phyloP scores from a whole-genome alignment of 2,113 vertebrate species.

The Pteropus alecto region DNA sequence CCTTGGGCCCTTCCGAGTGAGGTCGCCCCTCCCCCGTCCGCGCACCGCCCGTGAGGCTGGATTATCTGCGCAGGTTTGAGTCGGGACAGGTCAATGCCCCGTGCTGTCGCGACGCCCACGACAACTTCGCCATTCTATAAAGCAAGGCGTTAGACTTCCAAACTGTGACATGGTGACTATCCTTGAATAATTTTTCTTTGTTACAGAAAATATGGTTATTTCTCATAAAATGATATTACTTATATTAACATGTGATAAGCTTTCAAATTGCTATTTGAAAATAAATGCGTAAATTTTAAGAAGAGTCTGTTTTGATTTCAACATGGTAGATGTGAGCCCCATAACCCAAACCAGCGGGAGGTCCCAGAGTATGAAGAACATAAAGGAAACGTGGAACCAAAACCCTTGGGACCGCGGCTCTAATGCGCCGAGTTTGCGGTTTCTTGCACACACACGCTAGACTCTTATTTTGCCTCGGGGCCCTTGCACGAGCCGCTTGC shows the following conservation, averaged over 20 bases:
- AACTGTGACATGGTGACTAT: background rate
- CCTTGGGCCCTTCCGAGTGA: fast-evolving
- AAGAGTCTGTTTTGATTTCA: background rate
- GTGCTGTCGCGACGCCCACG: too few relatives aligned
- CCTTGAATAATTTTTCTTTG: background rate
- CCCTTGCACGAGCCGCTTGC: background rate
- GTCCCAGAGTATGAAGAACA: background rate
- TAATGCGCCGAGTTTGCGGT: fast-evolving
- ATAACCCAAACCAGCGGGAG: background rate
- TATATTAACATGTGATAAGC: background rate
- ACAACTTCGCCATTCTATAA: background rate
- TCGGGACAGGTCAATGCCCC: too few relatives aligned
- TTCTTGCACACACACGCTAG: fast-evolving
- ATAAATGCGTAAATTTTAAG: background rate
- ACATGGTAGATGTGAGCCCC: background rate
- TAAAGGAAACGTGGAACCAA: fast-evolving
- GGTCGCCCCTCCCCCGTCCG: background rate
- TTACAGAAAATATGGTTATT: background rate
- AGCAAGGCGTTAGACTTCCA: background rate
- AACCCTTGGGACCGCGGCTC: fast-evolving
- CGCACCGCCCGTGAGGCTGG: background rate
- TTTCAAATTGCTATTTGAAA: background rate
- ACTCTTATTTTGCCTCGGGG: background rate
- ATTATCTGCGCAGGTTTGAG: background rate
- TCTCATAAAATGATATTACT: background rate